Conservation (phyloP, 2,888 invertebrate genomes). For the Phortica magna region DNA sequence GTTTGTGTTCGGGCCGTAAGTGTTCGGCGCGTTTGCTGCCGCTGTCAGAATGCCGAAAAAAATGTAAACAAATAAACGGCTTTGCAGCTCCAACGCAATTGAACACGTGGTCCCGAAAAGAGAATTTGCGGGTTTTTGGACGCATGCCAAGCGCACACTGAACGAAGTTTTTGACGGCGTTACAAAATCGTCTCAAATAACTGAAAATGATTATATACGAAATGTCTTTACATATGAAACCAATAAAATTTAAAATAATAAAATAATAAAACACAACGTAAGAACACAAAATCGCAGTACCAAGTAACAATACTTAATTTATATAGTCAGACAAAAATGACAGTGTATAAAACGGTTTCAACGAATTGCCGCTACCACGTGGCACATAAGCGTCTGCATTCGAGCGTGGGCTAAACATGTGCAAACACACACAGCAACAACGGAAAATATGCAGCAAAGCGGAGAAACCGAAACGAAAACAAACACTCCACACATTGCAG, state of each 20-base stretch:
- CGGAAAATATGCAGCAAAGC: constrained; percentile 20
- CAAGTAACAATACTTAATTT: neutral
- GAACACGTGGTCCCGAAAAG: neutral
- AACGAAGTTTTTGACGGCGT: neutral
- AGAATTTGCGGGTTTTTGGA: constrained; percentile 12
- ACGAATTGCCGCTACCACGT: constrained; percentile 22
- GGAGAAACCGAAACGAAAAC: neutral
- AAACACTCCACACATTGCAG: no score
- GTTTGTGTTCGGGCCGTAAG: constrained; percentile 32
- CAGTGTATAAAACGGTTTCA: neutral
- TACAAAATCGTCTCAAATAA: no score
- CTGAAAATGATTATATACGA: neutral
- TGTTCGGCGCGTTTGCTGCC: constrained; percentile 41
- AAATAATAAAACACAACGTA: neutral
- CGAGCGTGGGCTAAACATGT: no score
- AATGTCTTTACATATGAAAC: neutral
- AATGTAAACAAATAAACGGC: constrained; percentile 53
- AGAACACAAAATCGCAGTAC: neutral
- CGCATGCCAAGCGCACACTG: constrained; percentile 16
- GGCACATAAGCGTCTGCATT: neutral
- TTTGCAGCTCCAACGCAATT: constrained; percentile 32
- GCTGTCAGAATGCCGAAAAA: constrained; percentile 46
- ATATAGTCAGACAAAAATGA: neutral
- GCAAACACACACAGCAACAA: neutral
- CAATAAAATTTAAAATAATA: neutral